phyloP scores from a whole-genome alignment of 2,888 invertebrate species.

The Agrotis puta region DNA sequence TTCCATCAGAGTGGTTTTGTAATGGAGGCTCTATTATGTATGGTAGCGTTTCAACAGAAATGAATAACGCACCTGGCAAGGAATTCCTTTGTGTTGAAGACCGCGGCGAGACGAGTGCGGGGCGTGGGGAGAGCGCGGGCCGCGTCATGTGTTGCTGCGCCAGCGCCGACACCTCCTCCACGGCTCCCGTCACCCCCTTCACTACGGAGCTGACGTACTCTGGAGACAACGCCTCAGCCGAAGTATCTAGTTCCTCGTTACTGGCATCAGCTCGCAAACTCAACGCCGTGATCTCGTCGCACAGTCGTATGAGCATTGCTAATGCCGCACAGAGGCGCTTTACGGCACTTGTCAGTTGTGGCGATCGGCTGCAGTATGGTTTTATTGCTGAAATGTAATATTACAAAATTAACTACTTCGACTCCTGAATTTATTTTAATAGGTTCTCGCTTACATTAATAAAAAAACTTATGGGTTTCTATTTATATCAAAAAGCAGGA shows the following conservation, averaged over 20 bases:
- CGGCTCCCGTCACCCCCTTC: constrained; percentile 83
- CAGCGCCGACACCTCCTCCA: constrained; percentile 92
- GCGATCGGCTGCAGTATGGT: constrained; percentile 91
- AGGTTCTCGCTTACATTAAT: not conserved
- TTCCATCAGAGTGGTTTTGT: constrained; percentile 46
- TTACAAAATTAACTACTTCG: not conserved
- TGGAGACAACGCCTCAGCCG: constrained; percentile 81
- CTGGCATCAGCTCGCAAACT: constrained; percentile 92
- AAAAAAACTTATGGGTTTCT: not conserved
- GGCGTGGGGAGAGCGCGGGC: constrained; percentile 86
- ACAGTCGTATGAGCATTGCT: constrained; percentile 96
- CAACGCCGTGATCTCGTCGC: constrained; percentile 96
- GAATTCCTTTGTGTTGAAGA: constrained; percentile 89
- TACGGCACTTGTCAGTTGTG: constrained; percentile 94
- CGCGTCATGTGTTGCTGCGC: constrained; percentile 96
- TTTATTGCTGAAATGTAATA: constrained; percentile 84
- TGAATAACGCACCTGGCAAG: constrained; percentile 81
- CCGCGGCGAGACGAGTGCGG: constrained; percentile 86
- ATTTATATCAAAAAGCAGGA: not conserved
- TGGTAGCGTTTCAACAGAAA: constrained; percentile 46
- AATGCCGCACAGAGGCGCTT: constrained; percentile 96
- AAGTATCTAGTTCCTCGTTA: constrained; percentile 81
- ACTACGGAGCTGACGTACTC: constrained; percentile 86
- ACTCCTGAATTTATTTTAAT: not conserved
- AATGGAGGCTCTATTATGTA: constrained; percentile 47